Evolutionary conservation across 2,113 vertebrate genomes (phyloP).

Genomic region (Cervus canadensis): DNA sequence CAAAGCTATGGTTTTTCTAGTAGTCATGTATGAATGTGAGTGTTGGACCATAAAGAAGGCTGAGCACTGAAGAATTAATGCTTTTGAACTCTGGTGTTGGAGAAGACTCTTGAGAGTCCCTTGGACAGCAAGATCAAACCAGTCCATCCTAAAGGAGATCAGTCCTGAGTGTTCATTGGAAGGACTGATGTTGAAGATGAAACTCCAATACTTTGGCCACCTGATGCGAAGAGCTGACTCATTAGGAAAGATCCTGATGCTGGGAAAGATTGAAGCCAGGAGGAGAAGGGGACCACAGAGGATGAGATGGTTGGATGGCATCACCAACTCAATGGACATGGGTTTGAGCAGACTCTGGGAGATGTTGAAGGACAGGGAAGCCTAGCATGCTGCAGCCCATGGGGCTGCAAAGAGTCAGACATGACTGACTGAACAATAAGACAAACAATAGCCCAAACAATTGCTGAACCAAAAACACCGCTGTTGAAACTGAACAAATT

Average conservation of each 20-base stretch:
- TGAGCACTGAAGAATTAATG: not conserved
- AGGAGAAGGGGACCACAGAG: not conserved
- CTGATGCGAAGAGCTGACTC: not conserved
- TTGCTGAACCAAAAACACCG: not conserved
- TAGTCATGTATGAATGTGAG: not conserved
- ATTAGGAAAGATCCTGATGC: not conserved
- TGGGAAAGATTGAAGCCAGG: not conserved
- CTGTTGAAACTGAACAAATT: not conserved
- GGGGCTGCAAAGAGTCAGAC: not conserved
- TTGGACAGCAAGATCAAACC: not conserved
- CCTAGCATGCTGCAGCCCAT: accelerated
- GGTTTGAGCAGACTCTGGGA: not conserved
- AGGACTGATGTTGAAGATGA: not conserved
- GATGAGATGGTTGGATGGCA: not conserved
- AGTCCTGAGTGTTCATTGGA: not conserved
- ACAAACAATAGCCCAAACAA: not conserved
- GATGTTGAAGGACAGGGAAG: not conserved
- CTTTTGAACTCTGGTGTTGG: not conserved
- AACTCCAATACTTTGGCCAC: not conserved
- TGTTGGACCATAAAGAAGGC: not conserved
- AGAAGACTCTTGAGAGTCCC: not conserved
- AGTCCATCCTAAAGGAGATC: not conserved
- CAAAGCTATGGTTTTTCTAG: not conserved
- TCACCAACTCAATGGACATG: not conserved
- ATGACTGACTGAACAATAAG: not conserved